Base-by-base conservation (phyloP, 1,140 invertebrate genomes). In the Plutomurus gul region DNA sequence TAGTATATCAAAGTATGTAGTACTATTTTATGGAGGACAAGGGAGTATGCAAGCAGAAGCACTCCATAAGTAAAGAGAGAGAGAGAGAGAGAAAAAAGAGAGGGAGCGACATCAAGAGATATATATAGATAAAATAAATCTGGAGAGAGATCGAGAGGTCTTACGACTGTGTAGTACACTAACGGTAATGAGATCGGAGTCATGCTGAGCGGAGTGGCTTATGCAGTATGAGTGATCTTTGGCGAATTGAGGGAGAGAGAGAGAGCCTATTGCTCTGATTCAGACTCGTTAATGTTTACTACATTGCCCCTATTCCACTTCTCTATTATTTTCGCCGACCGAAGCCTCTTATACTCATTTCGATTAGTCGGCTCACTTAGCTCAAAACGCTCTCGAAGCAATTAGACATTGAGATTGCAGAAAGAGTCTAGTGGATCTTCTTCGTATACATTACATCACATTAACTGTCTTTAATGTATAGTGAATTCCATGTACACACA, bases 221-320 rank as follows among this genome's bases (percentile, higher is more conserved):
- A 65, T 65, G 56, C 27, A 65, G 25, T 65, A 65, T 65, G 56
- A 65, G 27, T 65, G 56, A 65, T 65, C 56, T 65, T 65, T 65
- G 6, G 27, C 36, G 16, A 65, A 65, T 10, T 65, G 25, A 65
- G 4, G 3, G n/a, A n/a, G n/a, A n/a, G n/a, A n/a, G n/a, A n/a
- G n/a, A n/a, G n/a, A n/a, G n/a, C n/a, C n/a, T n/a, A n/a, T 30
- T 65, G 27, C 51, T 60, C 27, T 65, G 56, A 65, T 65, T 65
- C 56, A 65, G 27, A 65, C 56, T 65, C 56, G 56, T 65, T 65
- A 65, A 65, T 30, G 16, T 65, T 65, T 6, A 65, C 56, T 51
- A 22, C 20, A 65, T 65, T n/a, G 27, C 56, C 27, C 16, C 27
- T 30, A 13, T 30, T 65, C n/a, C 27, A 18, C n/a, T n/a, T 65